Evolutionary conservation across 35 echinoderm and acorn worm genomes (phyloP), one percentile per base, ranked within the genome.

Genomic region (Patiria miniata): DNA sequence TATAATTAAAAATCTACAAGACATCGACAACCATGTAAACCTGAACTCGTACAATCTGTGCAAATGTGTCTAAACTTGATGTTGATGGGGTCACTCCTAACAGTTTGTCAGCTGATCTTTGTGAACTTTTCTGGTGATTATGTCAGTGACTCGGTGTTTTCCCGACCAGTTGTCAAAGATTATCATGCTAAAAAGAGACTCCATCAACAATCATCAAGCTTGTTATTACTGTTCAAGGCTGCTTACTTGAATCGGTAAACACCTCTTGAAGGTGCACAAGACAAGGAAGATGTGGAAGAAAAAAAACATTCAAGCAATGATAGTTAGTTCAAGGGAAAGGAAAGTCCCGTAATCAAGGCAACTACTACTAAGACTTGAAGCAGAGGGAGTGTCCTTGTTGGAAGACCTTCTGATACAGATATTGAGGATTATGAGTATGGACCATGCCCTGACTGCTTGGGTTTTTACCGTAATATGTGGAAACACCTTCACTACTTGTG

Each of bases 1-100:
- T 23, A 40, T 81, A 50, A 81, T 81, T 2, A 81, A 51, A 21
- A 21, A 81, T 81, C 79, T 81, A 16, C 79, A 81, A 51, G 79
- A 81, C 79, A 15, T 81, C 19, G 79, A 81, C 19, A 81, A 81
- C 40, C 40, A 51, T 40, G 28, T 47, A 19, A 81, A 81, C 16
- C 37, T 81, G 6, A 37, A 16, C 12, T 60, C 82, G 3, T 5
- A 60, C 28, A 84, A 59, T 60, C 58, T 60, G 1, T n/a, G 16
- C 39, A 84, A 84, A 84, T 79, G n/a, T n/a, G n/a, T n/a, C n/a
- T n/a, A n/a, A n/a, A n/a, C n/a, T n/a, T n/a, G n/a, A n/a, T n/a
- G n/a, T n/a, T n/a, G n/a, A n/a, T n/a, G n/a, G n/a, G n/a, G n/a
- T n/a, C n/a, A n/a, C n/a, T n/a, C n/a, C n/a, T n/a, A n/a, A n/a